Evolutionary conservation across 2,113 vertebrate genomes (phyloP), one percentile per base, ranked within the genome.

Genomic region (Ictidomys tridecemlineatus): DNA sequence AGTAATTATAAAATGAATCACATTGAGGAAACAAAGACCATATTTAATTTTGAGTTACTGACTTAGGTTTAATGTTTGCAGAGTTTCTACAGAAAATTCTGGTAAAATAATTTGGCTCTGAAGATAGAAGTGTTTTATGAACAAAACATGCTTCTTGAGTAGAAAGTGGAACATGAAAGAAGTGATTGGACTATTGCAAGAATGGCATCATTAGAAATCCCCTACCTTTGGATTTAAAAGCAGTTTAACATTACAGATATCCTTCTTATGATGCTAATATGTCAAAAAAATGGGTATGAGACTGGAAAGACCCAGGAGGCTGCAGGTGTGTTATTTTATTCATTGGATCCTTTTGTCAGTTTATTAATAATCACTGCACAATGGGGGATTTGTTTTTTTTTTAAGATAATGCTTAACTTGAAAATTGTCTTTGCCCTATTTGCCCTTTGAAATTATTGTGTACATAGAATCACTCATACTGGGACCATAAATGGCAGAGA

Each of bases 361-460:
- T 94, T 87, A 45, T 93, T 58, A 78, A 20, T 84, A 80, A 85
- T 85, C 34, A 48, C 32, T 85, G 6, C 3, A 17, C 53, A 37
- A 67, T 22, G 11, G 12, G n/a, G 39, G 4, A 74, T 4, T 34
- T 51, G 10, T 12, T 6, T 56, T 69, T 51, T 9, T 5, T 69
- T 69, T 72, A 56, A 39, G 34, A 61, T 30, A 78, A 83, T 65
- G 10, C 37, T 92, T 69, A 92, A 79, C 32, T 39, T 91, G n/a
- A 93, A 82, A 82, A 96, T 65, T 34, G 14, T 89, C 8, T 20
- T 74, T 12, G 83, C 61, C 17, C 18, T 89, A 20, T 39, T n/a
- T n/a, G n/a, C n/a, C n/a, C n/a, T n/a, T n/a, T 89, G 5, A 96
- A 95, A 45, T 93, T 28, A 84, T 34, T 78, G 20, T 85, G 12